Base-by-base conservation (phyloP, 2,797 vertebrate species). In the Novumbra hubbsi region DNA sequence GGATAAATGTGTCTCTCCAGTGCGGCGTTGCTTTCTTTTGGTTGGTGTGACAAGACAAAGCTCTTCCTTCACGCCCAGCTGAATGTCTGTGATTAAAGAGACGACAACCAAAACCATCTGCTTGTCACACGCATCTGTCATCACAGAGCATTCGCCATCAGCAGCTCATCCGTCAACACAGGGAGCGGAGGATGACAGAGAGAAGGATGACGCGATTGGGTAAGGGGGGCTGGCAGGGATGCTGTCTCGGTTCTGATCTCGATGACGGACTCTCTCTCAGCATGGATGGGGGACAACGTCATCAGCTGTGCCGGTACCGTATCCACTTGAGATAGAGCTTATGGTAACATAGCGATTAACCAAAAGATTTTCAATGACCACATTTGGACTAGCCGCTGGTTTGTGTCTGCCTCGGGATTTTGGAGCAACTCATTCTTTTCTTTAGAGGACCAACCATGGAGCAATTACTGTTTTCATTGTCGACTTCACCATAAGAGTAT, bases 51-150 rank as follows among this genome's bases (percentile, higher is more conserved):
- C 93, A 93, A 94, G 93, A 93, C 91, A 87, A 90, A 93, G 92
- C 91, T 91, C 83, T 77, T 52, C 87, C 89, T 92, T 92, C 93
- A 91, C 90, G 91, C 90, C 87, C 84, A 91, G 90, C 90, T 92
- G 92, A 89, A 90, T 93, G 90, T 86, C 84, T 92, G 91, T 95
- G 94, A 95, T 95, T 95, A 95, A 95, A 94, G 92, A 92, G 89
- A 93, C 89, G 92, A 94, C 93, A 93, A 92, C 91, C 88, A 93
- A 93, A 95, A 94, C 93, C 94, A 95, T 95, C 94, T 95, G 94
- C 92, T 93, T 93, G 93, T 94, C 93, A 94, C 91, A 92, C 91
- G 88, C 93, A 95, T 95, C 93, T 92, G 93, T 94, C 94, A 93
- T 90, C 83, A 80, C 88, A 88, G 89, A 90, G 90, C 86, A 55